Percentiles rank a stretch among this genome's conserved stretches.
These are phyloP conservation scores for Phragmatobia fuliginosa DNA, from an alignment of 2,888 invertebrate species.

Conservation along the genomic window DNA sequence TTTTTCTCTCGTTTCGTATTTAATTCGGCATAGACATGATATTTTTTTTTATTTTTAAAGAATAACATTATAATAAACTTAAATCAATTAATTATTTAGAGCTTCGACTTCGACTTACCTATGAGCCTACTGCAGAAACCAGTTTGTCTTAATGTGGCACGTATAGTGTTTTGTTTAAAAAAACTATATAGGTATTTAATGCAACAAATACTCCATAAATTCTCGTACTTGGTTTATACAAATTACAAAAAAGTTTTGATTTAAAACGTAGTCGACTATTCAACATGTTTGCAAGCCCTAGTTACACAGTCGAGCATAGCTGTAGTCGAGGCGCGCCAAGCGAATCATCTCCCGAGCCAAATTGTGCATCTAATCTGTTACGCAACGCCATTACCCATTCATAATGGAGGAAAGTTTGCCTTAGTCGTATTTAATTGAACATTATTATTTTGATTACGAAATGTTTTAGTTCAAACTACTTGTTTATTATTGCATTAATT, in stretches of 20 bases:
- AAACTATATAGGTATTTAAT: too few relatives aligned
- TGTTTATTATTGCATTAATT: constrained; percentile 19
- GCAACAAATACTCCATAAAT: too few relatives aligned
- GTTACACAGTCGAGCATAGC: not conserved
- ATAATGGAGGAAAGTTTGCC: constrained; percentile 59
- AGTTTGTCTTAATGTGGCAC: too few relatives aligned
- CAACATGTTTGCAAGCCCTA: not conserved
- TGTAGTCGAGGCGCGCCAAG: constrained; percentile 23
- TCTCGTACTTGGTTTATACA: too few relatives aligned
- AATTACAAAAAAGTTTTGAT: not conserved
- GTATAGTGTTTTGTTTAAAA: too few relatives aligned
- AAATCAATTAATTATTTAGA: too few relatives aligned
- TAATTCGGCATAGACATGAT: not conserved
- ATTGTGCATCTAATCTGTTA: constrained; percentile 57
- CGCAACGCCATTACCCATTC: constrained; percentile 58
- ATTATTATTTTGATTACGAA: constrained; percentile 47
- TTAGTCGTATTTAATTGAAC: constrained; percentile 40
- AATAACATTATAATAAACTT: too few relatives aligned
- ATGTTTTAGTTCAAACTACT: constrained; percentile 36
- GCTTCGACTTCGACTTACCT: too few relatives aligned
- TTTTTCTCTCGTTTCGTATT: too few relatives aligned
- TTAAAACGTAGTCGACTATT: not conserved
- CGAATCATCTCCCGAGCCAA: constrained; percentile 50
- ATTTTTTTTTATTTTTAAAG: not conserved
- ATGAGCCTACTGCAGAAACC: too few relatives aligned